These are phyloP conservation scores for Protonemura montana DNA, from an alignment of 2,888 invertebrate genomes.

Conservation along the genomic window DNA sequence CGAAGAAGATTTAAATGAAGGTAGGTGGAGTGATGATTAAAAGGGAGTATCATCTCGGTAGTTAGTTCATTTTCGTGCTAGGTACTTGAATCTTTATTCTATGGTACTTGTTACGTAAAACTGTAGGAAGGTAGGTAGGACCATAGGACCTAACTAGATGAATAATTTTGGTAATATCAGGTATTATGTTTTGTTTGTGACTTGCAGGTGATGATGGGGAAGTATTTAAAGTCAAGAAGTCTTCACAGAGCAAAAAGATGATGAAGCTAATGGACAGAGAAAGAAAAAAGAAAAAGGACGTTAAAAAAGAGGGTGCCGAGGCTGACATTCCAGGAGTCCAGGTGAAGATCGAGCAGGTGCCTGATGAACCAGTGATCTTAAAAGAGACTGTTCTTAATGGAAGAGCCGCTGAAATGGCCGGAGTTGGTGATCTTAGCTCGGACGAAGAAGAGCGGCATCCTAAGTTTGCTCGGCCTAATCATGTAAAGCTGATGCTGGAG, in stretches of 20 bases:
- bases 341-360: slow-evolving; percentile 50
- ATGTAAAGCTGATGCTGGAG: slow-evolving; percentile 80
- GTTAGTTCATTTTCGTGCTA: too few relatives aligned
- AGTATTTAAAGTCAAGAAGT: slow-evolving; percentile 94
- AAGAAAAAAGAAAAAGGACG: slow-evolving; percentile 68
- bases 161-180: too few relatives aligned
- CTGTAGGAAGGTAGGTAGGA: too few relatives aligned
- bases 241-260: slow-evolving; percentile 89
- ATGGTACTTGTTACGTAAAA: too few relatives aligned
- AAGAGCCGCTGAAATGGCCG: slow-evolving; percentile 82
- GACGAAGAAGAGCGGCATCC: slow-evolving; percentile 69
- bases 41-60: too few relatives aligned
- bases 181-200: too few relatives aligned
- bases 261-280: slow-evolving; percentile 86
- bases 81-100: too few relatives aligned
- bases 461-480: slow-evolving; percentile 71
- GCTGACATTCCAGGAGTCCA: slow-evolving; percentile 45
- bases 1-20: slow-evolving; percentile 71
- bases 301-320: slow-evolving; percentile 54
- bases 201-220: slow-evolving; percentile 79
- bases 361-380: slow-evolving; percentile 69
- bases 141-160: too few relatives aligned
- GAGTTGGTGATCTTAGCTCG: slow-evolving; percentile 71
- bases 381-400: slow-evolving; percentile 71
- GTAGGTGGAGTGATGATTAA: slow-evolving; percentile 54